Base-by-base conservation (phyloP, 2,797 vertebrate species). In the Scarus forsteni region DNA sequence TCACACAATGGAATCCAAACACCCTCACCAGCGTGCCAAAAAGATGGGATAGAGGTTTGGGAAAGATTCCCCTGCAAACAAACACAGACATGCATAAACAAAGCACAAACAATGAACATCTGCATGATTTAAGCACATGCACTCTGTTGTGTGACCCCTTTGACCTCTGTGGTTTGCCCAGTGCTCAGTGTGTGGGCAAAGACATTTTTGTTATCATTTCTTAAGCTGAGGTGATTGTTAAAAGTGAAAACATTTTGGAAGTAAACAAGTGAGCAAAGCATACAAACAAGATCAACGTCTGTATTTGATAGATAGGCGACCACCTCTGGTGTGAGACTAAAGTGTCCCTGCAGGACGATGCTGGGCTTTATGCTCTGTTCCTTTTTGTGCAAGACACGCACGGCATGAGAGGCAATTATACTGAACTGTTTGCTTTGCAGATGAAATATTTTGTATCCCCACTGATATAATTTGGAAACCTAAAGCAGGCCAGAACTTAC, bases 101-200 rank as follows among this genome's bases (percentile, higher is more conserved):
- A 16, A 2, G 49, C 36, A 40, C 14, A 67, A 16, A 16, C 4
- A 62, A n/a, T n/a, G n/a, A n/a, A n/a, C n/a, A n/a, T 48, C 45
- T 36, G 11, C 3, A 8, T 48, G 40, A 66, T 60, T 42, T 38
- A 60, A 67, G 49, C 67, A 68, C 46, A 39, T 34, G 15, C 13
- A 9, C 44, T 12, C 49, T 13, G 8, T n/a, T 27, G 8, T 12
- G 6, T 35, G 43, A 51, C 51, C 12, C 27, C 16, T 39, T 13
- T 60, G 66, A 68, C 73, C 64, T 54, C 56, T 60, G 73, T 49
- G 71, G 44, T 60, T 76, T 62, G 62, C 15, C 44, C 18, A 79
- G 34, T 34, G 44, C 61, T 57, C 51, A 12, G 7, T 58, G 58
- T 53, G 44, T 44, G 54, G 42, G 15, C 10, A 45, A 36, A 19